Percentiles rank a stretch among this genome's conserved stretches.
phyloP scores from a whole-genome alignment of 2,113 vertebrate species.

The Calyptomena viridis region DNA sequence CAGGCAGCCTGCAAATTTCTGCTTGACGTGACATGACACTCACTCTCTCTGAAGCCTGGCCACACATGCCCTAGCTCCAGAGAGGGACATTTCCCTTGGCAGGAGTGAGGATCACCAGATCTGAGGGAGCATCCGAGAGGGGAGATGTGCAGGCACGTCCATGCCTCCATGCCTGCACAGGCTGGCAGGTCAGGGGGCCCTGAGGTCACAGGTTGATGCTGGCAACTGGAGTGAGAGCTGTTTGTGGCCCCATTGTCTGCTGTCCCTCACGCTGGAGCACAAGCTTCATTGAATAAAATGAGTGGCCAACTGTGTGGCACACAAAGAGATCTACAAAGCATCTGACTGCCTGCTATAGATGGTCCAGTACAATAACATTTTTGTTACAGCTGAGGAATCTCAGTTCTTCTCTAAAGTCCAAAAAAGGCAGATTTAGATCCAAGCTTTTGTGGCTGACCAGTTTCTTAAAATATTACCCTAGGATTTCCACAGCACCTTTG shows the following conservation, averaged over 20 bases:
- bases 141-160: neutral
- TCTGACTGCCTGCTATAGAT: too few species aligned
- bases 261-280: accelerated
- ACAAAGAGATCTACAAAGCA: neutral
- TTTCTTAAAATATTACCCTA: neutral
- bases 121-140: accelerated
- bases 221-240: neutral
- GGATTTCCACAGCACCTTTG: neutral
- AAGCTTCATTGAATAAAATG: neutral
- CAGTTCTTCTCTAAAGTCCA: neutral
- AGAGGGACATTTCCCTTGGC: neutral
- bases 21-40: neutral
- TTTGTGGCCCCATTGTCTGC: neutral
- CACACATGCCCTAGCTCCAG: neutral
- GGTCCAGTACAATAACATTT: neutral
- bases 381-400: neutral
- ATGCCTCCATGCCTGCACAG: too few species aligned
- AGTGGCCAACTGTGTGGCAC: neutral
- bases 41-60: neutral
- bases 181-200: neutral
- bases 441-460: neutral
- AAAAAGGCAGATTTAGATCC: neutral
- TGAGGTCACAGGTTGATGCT: accelerated
- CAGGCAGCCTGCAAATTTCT: neutral
- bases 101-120: accelerated